Base-by-base conservation (phyloP, 1,140 invertebrate genomes). In the Apis cerana region DNA sequence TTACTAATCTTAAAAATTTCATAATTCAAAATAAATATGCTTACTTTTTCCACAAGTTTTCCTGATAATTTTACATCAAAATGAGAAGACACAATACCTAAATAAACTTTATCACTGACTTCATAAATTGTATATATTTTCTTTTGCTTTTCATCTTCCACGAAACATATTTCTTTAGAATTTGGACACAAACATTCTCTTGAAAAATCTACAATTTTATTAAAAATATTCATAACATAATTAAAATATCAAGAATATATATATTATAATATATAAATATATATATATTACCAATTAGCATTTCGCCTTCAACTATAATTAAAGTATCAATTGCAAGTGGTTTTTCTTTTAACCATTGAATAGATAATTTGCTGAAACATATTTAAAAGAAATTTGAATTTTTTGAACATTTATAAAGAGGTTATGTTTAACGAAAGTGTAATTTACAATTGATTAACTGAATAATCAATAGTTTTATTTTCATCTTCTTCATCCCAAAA, bases 401-500 rank as follows among this genome's bases (percentile, higher is more conserved):
- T 64, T 62, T 15, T 10, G 74, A 59, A 65, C 8, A 62, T 2
- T 23, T 67, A 67, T 17, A 4, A 10, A n/a, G 11, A 77, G 84
- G 84, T 87, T 77, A 70, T 11, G n/a, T 75, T 71, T 13, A 50
- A 48, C 19, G 17, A 64, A 75, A 33, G 64, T 70, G 21, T 5
- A 68, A 85, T 78, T 89, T 82, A 91, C 91, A 27, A 0, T 85
- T 83, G 72, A 71, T 80, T 78, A 75, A 82, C 17, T n/a, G 43
- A 61, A 75, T 50, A 50, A 17, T 89, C 85, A 33, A 23, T 54
- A 52, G 70, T 56, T 74, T 86, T 90, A 19, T 91, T 88, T 70
- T 90, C 91, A 9, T 92, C 91, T 58, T 92, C 91, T 4, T 91
- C 91, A 8, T 85, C 88, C 93, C 93, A 93, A 90, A 93, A 93